phyloP scores from a whole-genome alignment of 1,140 invertebrate species.

The Ooceraea biroi region DNA sequence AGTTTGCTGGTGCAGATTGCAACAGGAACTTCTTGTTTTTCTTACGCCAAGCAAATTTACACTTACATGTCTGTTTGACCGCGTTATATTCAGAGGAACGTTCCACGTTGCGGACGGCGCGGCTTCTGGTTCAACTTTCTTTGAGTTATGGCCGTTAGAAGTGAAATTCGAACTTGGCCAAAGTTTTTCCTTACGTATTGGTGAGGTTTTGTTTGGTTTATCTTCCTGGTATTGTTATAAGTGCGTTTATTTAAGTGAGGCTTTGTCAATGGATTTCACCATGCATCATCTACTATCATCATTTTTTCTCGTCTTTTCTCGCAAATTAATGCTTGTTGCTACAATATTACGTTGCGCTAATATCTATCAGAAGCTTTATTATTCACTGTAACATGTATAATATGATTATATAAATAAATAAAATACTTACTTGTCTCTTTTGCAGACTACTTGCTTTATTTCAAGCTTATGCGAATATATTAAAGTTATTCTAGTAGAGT shows the following conservation, averaged over 20 bases:
- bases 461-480: slow-evolving; percentile 25
- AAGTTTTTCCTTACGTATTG: slow-evolving; percentile 42
- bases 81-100: slow-evolving; percentile 37
- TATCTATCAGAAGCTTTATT: not conserved
- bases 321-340: not conserved
- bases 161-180: slow-evolving; percentile 26
- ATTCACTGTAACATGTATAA: not conserved
- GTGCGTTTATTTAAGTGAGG: not conserved
- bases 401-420: not conserved
- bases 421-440: slow-evolving; percentile 11
- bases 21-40: slow-evolving; percentile 60
- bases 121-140: slow-evolving; percentile 52
- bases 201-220: slow-evolving; percentile 47
- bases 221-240: slow-evolving; percentile 6
- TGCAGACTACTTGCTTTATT: slow-evolving; percentile 13
- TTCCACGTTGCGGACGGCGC: slow-evolving; percentile 6
- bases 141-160: slow-evolving; percentile 18
- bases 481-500: slow-evolving; percentile 30
- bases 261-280: not conserved
- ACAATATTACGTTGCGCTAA: not conserved
- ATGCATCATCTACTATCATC: not conserved
- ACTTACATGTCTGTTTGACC: slow-evolving; percentile 39
- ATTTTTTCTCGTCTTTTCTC: not conserved
- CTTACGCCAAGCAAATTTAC: slow-evolving; percentile 58
- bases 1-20: slow-evolving; percentile 46